Conservation (phyloP, 23 tunicate genomes). For the Halocynthia roretzi region DNA sequence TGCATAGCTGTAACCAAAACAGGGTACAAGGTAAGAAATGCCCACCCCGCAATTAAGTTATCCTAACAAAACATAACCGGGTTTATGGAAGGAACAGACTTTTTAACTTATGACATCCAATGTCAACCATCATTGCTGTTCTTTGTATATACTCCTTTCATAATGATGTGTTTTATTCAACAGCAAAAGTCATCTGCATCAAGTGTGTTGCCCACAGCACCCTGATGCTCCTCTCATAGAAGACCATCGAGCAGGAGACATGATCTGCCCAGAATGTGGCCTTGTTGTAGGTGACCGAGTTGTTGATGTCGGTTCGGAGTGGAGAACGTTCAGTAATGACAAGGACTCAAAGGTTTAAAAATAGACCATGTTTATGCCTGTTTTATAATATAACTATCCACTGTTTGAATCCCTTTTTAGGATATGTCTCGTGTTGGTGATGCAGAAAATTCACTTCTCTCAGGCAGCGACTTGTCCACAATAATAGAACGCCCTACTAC, state of each 20-base stretch:
- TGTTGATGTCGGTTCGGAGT: slow-evolving; percentile 96
- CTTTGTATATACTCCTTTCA: too few relatives aligned
- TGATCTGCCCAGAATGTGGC: slow-evolving; percentile 97
- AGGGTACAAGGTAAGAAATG: too few relatives aligned
- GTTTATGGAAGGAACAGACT: too few relatives aligned
- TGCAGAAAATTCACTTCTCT: slow-evolving; percentile 82
- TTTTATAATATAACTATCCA: not conserved
- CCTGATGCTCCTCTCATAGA: slow-evolving; percentile 90
- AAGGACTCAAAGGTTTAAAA: slow-evolving; percentile 80
- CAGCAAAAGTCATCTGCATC: slow-evolving; percentile 59
- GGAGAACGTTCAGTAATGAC: slow-evolving; percentile 99
- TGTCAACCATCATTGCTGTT: too few relatives aligned
- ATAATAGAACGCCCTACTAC: slow-evolving; percentile 88
- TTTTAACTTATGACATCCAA: too few relatives aligned
- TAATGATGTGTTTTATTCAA: too few relatives aligned
- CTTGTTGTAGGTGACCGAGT: slow-evolving; percentile 97
- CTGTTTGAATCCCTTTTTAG: slow-evolving; percentile 16
- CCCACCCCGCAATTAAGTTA: too few relatives aligned
- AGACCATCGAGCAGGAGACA: slow-evolving; percentile 98
- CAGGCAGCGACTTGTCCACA: slow-evolving; percentile 95
- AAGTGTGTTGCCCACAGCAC: slow-evolving; percentile 88
- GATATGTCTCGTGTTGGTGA: slow-evolving; percentile 99
- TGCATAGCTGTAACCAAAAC: too few relatives aligned
- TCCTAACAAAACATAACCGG: too few relatives aligned
- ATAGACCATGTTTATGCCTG: not conserved